phyloP scores from a whole-genome alignment of 2,113 vertebrate genomes.

The Turdus rufiventris region DNA sequence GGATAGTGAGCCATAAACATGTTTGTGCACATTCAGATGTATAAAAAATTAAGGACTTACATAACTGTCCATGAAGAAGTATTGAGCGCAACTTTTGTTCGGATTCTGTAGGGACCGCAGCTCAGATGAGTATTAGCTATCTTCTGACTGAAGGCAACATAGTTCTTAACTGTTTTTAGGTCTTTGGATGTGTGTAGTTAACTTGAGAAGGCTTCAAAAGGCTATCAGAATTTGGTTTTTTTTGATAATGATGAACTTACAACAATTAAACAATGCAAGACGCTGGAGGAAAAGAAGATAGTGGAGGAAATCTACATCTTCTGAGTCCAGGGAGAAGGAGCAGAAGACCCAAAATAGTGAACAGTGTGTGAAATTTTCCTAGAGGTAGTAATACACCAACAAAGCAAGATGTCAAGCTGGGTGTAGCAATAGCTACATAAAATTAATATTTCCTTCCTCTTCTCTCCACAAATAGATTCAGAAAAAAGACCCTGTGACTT shows the following conservation, averaged over 20 bases:
- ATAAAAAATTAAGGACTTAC: background rate
- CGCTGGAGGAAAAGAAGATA: background rate
- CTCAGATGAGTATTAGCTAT: background rate
- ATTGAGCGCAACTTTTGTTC: background rate
- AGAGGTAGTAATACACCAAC: background rate
- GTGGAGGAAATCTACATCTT: background rate
- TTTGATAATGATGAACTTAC: background rate
- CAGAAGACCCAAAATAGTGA: background rate
- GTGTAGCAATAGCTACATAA: background rate
- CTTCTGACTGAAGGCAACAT: background rate
- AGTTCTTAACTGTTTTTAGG: background rate
- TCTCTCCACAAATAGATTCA: conserved; percentile 17
- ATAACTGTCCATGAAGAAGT: background rate
- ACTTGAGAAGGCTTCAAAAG: background rate
- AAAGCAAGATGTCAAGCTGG: background rate
- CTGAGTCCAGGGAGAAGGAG: background rate
- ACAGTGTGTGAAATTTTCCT: background rate
- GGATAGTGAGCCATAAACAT: background rate
- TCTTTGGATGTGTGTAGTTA: accelerated
- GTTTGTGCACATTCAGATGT: background rate
- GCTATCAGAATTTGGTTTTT: background rate
- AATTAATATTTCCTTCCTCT: conserved; percentile 11
- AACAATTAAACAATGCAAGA: background rate
- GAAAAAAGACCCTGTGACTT: conserved; percentile 45
- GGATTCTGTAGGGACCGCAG: background rate